A percentile compares a stretch with the other conserved stretches of the same genome.
phyloP scores from a whole-genome alignment of 2,113 vertebrate species.

The Trogon melanurus region DNA sequence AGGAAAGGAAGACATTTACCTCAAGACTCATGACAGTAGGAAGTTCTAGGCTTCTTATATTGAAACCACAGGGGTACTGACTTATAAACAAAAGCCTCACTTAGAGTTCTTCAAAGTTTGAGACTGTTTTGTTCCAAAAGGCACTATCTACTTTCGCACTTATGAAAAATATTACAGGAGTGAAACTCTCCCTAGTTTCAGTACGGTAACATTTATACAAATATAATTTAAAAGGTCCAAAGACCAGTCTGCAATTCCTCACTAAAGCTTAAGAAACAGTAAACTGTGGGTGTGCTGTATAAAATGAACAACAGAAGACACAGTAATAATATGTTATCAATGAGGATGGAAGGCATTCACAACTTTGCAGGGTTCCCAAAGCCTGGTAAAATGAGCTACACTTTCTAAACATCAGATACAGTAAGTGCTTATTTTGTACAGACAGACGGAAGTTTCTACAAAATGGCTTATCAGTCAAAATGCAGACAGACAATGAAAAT shows the following conservation, averaged over 20 bases:
- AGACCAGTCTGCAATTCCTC: background rate
- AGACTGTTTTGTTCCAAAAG: background rate
- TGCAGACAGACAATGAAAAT: background rate
- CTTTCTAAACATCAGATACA: background rate
- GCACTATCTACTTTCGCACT: background rate
- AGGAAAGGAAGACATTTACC: background rate
- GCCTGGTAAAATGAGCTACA: background rate
- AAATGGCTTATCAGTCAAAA: background rate
- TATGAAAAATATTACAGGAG: background rate
- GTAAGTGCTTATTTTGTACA: background rate
- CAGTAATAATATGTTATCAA: background rate
- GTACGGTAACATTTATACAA: background rate
- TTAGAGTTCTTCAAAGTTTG: background rate
- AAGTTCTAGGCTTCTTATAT: background rate
- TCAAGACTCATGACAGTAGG: background rate
- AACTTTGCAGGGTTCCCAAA: background rate
- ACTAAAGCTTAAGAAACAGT: background rate
- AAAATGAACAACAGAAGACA: background rate
- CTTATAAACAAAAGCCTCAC: background rate
- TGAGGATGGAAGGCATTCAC: background rate
- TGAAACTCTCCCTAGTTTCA: background rate
- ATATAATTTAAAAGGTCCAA: background rate
- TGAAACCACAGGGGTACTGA: background rate
- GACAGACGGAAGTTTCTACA: background rate
- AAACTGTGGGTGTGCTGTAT: accelerated